Evolutionary conservation across 2,113 vertebrate species (phyloP).

Genomic region (Hippocampus mohnikei): DNA sequence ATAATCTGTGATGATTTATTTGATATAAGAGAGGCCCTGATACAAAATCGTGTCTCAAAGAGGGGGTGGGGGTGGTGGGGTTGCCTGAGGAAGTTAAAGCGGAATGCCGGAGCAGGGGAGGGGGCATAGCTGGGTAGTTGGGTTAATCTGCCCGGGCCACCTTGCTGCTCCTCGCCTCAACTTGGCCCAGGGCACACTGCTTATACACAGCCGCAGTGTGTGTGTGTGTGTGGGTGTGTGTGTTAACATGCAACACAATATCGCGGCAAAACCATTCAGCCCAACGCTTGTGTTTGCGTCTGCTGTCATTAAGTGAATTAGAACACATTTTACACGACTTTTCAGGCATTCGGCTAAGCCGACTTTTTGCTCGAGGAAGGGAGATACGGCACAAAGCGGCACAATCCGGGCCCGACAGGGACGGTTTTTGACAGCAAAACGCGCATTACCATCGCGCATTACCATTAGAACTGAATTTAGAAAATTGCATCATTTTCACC

Average conservation of each 20-base stretch:
- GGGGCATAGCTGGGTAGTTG: constrained; percentile 55
- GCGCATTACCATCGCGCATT: constrained; percentile 70
- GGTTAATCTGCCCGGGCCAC: constrained; percentile 80
- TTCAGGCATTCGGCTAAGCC: constrained; percentile 69
- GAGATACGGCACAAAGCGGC: constrained; percentile 69
- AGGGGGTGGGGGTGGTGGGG: constrained; percentile 28
- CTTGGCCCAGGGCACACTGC: constrained; percentile 69
- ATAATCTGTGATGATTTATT: constrained; percentile 73
- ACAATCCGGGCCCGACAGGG: constrained; percentile 70
- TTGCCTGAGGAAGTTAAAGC: constrained; percentile 52
- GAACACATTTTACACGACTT: constrained; percentile 73
- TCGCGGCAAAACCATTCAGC: constrained; percentile 66
- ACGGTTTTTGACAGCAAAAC: constrained; percentile 69
- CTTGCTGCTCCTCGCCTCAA: constrained; percentile 72
- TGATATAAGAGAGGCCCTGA: constrained; percentile 67
- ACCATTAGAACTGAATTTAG: constrained; percentile 76
- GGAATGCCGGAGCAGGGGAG: constrained; percentile 50
- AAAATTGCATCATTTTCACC: constrained; percentile 79
- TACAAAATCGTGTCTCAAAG: constrained; percentile 69
- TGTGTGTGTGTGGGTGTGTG: constrained; percentile 39
- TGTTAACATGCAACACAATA: constrained; percentile 65
- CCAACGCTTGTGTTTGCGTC: constrained; percentile 63
- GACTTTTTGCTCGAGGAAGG: constrained; percentile 72
- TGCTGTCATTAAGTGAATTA: constrained; percentile 74
- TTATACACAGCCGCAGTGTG: constrained; percentile 61